Evolutionary conservation across 2,113 vertebrate species (phyloP).

Genomic region (Hydropotes inermis): DNA sequence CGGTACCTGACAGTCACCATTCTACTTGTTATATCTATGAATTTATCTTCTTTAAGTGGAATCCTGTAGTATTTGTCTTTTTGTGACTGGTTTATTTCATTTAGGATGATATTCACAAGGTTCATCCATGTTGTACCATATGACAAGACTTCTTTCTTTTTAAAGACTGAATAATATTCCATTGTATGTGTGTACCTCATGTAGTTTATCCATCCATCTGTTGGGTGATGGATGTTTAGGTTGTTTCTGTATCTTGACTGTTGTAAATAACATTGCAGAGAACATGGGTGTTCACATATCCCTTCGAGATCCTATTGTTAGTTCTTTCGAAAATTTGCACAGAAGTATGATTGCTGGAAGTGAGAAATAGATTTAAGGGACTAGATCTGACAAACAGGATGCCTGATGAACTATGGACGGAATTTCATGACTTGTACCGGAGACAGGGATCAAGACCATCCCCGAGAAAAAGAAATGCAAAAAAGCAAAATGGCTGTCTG

Average conservation of each 20-base stretch:
- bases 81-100: background rate
- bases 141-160: background rate
- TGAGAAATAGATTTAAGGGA: background rate
- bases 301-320: background rate
- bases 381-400: background rate
- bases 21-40: background rate
- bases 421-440: background rate
- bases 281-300: background rate
- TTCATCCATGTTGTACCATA: background rate
- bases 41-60: background rate
- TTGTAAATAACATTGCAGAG: background rate
- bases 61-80: background rate
- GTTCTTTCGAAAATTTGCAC: background rate
- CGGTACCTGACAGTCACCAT: background rate
- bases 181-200: background rate
- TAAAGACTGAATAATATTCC: background rate
- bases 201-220: background rate
- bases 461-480: background rate
- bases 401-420: background rate
- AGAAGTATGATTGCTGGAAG: background rate
- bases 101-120: background rate
- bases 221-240: background rate
- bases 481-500: background rate
- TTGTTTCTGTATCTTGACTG: background rate
- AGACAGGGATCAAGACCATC: background rate